Evolutionary conservation across 2,797 vertebrate genomes (phyloP).

Genomic region (Acanthopagrus latus): DNA sequence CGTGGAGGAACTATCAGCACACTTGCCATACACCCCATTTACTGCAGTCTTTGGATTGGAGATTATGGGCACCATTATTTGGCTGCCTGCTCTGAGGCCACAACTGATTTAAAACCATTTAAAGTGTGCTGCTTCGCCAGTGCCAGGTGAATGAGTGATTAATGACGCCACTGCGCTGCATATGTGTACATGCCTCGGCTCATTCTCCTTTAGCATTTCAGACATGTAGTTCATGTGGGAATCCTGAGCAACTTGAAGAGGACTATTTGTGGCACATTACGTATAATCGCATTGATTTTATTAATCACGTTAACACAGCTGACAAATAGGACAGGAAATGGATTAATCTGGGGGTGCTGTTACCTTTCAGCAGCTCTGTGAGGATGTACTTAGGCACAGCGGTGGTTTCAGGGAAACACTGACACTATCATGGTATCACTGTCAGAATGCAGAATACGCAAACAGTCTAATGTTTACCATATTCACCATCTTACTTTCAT

Average conservation of each 20-base stretch:
- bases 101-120: conserved; percentile 55
- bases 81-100: conserved; percentile 28
- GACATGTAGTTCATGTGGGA: neutral
- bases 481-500: too few species aligned
- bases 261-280: neutral
- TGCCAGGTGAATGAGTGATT: conserved; percentile 57
- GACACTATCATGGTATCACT: too few species aligned
- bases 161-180: conserved; percentile 22
- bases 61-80: conserved; percentile 44
- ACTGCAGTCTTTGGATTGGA: conserved; percentile 23
- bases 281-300: neutral
- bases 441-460: too few species aligned
- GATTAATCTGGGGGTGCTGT: neutral
- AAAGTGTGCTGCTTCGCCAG: conserved; percentile 40
- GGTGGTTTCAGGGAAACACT: too few species aligned
- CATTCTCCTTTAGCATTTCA: accelerated
- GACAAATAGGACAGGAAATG: too few species aligned
- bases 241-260: neutral
- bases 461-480: too few species aligned
- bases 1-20: conserved; percentile 15
- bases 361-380: neutral
- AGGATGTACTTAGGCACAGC: too few species aligned
- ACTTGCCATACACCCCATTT: neutral
- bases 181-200: neutral
- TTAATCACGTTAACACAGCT: neutral